Evolutionary conservation across 2,797 vertebrate species (phyloP).

Genomic region (Xenops minutus): DNA sequence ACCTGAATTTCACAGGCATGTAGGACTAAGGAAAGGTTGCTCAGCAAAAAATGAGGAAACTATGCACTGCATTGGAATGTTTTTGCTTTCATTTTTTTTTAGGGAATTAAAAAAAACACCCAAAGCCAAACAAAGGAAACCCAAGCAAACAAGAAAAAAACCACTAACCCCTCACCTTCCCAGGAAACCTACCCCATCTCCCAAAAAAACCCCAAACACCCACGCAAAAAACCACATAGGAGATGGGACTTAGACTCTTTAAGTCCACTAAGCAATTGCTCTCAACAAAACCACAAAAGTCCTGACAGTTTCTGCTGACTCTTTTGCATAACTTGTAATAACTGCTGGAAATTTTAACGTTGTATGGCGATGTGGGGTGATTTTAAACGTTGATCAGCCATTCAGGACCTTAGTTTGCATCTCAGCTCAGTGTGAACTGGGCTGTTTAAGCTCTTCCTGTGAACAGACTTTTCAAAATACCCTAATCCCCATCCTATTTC

Average conservation of each 20-base stretch:
- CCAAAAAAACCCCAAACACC: accelerated
- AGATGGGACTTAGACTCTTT: not conserved
- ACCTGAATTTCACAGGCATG: not conserved
- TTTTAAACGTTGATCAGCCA: not conserved
- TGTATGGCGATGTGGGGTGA: not conserved
- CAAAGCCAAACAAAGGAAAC: not conserved
- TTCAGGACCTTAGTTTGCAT: not conserved
- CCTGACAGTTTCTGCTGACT: not conserved
- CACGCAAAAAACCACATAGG: not conserved
- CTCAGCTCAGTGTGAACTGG: not conserved
- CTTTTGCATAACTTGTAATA: not conserved
- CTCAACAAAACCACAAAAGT: not conserved
- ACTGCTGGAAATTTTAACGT: not conserved
- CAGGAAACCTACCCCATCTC: not conserved
- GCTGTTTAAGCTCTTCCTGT: not conserved
- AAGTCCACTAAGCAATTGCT: not conserved
- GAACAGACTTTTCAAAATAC: not conserved
- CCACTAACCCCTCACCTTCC: not conserved
- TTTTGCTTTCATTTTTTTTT: not conserved
- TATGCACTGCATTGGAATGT: not conserved
- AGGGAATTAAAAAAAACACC: not conserved
- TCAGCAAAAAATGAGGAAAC: not conserved
- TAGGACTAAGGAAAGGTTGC: not conserved
- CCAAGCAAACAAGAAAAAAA: not conserved
- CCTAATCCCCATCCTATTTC: not conserved